Conservation (phyloP, 2,888 invertebrate species). For the Chaetogeoica ovagalla region DNA sequence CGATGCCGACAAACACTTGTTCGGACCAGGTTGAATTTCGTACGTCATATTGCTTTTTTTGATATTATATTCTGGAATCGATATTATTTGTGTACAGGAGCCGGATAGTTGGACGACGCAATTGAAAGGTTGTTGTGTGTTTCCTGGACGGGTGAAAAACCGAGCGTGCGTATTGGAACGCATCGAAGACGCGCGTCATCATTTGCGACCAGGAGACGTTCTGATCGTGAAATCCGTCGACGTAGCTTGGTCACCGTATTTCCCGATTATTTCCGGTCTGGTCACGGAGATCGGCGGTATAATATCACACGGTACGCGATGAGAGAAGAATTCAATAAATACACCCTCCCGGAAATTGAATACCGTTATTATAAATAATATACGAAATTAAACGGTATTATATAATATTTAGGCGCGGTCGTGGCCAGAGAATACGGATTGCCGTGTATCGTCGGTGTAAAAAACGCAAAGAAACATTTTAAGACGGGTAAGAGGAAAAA, state of each 20-base stretch:
- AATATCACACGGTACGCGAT: conserved; percentile 74
- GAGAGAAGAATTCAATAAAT: too few species aligned
- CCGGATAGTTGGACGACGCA: neutral
- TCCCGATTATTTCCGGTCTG: conserved; percentile 75
- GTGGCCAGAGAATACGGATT: conserved; percentile 82
- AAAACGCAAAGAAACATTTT: conserved; percentile 69
- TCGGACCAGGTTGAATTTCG: conserved; percentile 15
- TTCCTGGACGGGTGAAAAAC: conserved; percentile 63
- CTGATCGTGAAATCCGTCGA: conserved; percentile 77
- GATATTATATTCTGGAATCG: neutral
- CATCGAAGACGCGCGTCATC: conserved; percentile 64
- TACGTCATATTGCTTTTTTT: neutral
- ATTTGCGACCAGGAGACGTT: conserved; percentile 69
- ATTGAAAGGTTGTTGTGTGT: conserved; percentile 32
- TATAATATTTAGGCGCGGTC: conserved; percentile 69
- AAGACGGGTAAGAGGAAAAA: conserved; percentile 65
- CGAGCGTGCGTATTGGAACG: conserved; percentile 73
- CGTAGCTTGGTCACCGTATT: conserved; percentile 84
- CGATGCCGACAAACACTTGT: conserved; percentile 58
- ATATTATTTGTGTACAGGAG: neutral
- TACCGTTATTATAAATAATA: too few species aligned
- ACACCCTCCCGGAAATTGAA: too few species aligned
- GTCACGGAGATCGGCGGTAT: conserved; percentile 82
- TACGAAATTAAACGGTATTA: neutral
- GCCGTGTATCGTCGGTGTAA: conserved; percentile 78